Evolutionary conservation across 2,797 vertebrate genomes (phyloP), one percentile per base, ranked within the genome.

Genomic region (Semotilus atromaculatus): DNA sequence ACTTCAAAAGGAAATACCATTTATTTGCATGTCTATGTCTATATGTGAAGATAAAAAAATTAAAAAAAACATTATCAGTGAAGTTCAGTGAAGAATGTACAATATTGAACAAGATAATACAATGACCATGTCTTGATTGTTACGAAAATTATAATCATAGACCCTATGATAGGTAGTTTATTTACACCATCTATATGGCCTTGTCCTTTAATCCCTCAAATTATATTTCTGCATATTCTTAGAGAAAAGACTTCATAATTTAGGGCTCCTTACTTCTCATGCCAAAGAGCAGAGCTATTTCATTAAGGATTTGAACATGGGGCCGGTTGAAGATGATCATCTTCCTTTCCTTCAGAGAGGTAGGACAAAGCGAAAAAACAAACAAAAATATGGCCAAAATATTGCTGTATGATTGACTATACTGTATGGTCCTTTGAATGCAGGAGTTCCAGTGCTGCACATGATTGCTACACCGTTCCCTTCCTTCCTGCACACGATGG

Each of bases 391-490:
- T 31, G 26, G 6, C 26, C 6, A 31, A 64, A 31, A 64, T 26
- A n/a, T 58, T 58, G 4, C 55, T 26, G n/a, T 26, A n/a, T 26
- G 14, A 64, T 64, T 31, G 0, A 7, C 62, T 64, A 64, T 64
- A 64, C 62, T 64, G 62, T 16, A 64, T 64, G 26, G 60, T 29
- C 29, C 60, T 16, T 64, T 82, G 9, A 73, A n/a, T 87, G 5
- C 87, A 98, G 97, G 97, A 1, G 97, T 98, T 29, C 96, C 97
- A 0, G 95, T 97, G 66, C 94, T 98, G 0, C 97, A 97, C 31
- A 88, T 98, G 88, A 97, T 98, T 34, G 86, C 97, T 62, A 97
- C 96, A 0, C 97, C 97, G 11, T 98, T 98, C 91, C 97, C 97
- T 0, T 81, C 92, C 1, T 96, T 97, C 88, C 96, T 96, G 96